Evolutionary conservation across 2,113 vertebrate species (phyloP), one percentile per base, ranked within the genome.

Genomic region (Arizona elegans): DNA sequence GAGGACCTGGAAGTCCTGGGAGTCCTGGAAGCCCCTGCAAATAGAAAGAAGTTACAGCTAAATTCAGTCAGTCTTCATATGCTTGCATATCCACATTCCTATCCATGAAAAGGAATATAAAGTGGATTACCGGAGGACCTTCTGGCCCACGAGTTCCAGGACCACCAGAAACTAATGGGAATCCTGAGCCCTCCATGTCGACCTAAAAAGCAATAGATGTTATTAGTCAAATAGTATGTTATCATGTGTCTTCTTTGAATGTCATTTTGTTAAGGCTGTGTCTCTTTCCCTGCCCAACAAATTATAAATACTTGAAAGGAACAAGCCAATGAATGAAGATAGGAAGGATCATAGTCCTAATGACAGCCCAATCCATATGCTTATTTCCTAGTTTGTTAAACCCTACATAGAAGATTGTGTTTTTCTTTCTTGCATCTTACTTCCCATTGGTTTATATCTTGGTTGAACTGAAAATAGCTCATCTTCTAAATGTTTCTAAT

Each of bases 101-200:
- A 17, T 89, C 19, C 47, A 3, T n/a, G 1, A 11, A 89, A 56
- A 56, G 11, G 21, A 50, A 26, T 5, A 58, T 81, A 81, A 81
- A 24, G 50, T 50, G 52, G 54, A 33, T 9, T 95, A 99, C 99
- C 98, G 98, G 98, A 54, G 86, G 94, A 92, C 98, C 98, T 10
- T 97, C 91, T 0, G 98, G 96, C 95, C 98, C 98, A 24, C 96
- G 96, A 19, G 96, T 93, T 19, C 98, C 98, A 8, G 97, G 97
- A 8, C 95, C 88, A 21, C 96, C 87, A 0, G 92, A 1, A 55
- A 95, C 90, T 3, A 97, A 96, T 0, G 97, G 96, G 9, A 96
- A 91, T 58, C 98, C 98, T 0, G 99, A 99, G 15, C 98, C 98
- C 94, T 99, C 99, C 98, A 99, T 99, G 95, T 99, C 99, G 0